Base-by-base conservation (phyloP, 2,113 vertebrate genomes). In the Uria lomvia region DNA sequence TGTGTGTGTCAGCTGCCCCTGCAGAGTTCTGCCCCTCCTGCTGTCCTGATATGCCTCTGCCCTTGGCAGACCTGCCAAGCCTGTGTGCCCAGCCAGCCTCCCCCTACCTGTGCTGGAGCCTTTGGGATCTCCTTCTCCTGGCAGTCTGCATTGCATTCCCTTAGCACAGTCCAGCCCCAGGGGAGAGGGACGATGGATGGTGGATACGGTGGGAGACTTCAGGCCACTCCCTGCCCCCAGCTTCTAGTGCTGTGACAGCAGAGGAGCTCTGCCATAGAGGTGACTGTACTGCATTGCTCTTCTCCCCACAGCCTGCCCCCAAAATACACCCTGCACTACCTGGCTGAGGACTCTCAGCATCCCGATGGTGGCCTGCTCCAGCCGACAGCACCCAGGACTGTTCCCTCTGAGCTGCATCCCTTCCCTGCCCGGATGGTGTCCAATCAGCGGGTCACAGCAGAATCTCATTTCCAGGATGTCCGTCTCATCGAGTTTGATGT, bases 391-490 rank as follows among this genome's bases (percentile, higher is more conserved):
- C 19, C 79, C 27, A 62, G 52, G 26, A 60, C 70, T 2, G 38
- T 75, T 30, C 98, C 98, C 17, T 98, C 98, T 0, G 97, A 98
- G 75, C 74, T 89, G 3, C 93, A 67, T 10, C 98, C 99, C 8
- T 99, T 99, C 27, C 21, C 87, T 53, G 99, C 99, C 19, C 97
- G 23, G 17, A 4, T 99, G 95, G 42, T 99, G 62, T 97, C 95
- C 96, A 99, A 99, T 59, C 94, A 72, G 70, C 98, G 99, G 58
- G 97, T 99, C 27, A 99, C 99, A 0, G 97, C 98, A 22, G 67
- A 58, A 3, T 96, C 92, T 1, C 99, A 99, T 85, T 99, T 99
- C 93, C 99, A 99, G 98, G 99, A 99, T 0, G 99, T 99, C 22
- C 98, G 99, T 26, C 99, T 98, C 86, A 98, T 99, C 0, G 99